Evolutionary conservation across 2,888 invertebrate species (phyloP).

Genomic region (Melanchra persicariae): DNA sequence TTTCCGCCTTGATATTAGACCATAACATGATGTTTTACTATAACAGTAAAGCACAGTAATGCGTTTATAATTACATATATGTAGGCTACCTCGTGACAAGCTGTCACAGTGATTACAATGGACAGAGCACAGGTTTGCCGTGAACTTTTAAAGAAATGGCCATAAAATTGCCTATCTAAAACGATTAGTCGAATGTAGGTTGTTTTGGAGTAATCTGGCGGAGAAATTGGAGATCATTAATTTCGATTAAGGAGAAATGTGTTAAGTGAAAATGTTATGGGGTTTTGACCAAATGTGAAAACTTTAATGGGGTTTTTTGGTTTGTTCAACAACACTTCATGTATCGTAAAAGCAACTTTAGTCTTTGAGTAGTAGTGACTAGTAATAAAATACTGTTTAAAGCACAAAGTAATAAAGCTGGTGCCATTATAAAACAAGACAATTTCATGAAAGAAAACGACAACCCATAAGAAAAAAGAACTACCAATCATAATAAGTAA

Average conservation of each 20-base stretch:
- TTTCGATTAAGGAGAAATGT: conserved; percentile 17
- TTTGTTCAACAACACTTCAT: not conserved
- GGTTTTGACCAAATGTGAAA: conserved; percentile 1
- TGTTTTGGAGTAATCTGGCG: conserved; percentile 19
- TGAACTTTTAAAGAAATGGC: conserved; percentile 61
- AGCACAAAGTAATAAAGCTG: conserved; percentile 6
- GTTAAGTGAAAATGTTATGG: conserved; percentile 26
- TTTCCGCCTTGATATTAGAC: conserved; percentile 63
- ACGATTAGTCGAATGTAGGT: conserved; percentile 32
- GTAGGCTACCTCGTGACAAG: conserved; percentile 82
- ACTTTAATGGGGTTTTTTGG: not conserved
- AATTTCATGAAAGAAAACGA: conserved; percentile 33
- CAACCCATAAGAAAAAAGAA: conserved; percentile 36
- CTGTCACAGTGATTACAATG: conserved; percentile 61
- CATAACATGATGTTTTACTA: conserved; percentile 61
- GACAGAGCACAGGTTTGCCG: conserved; percentile 37
- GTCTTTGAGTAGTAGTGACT: too few relatives aligned
- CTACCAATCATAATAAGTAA: conserved; percentile 45
- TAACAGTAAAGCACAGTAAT: conserved; percentile 85
- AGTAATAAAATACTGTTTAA: conserved; percentile 3
- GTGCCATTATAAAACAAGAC: conserved; percentile 23
- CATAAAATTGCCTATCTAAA: conserved; percentile 50
- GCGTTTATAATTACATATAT: conserved; percentile 88
- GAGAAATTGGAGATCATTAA: conserved; percentile 26
- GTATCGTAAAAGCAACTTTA: not conserved